Evolutionary conservation across 2,113 vertebrate genomes (phyloP).

Genomic region (Blennius ocellaris): DNA sequence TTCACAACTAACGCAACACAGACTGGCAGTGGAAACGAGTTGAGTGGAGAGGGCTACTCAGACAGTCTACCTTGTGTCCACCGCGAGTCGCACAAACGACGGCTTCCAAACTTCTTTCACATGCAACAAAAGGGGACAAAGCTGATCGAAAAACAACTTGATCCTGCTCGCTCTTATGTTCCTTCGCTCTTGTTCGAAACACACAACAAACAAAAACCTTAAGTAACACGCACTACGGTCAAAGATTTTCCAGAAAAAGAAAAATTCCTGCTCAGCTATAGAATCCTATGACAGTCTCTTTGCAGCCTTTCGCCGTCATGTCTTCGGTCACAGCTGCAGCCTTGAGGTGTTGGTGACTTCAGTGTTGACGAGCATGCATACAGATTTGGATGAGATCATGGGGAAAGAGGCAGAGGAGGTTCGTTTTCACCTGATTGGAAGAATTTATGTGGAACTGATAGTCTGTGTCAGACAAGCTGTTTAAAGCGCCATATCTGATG

Average conservation of each 20-base stretch:
- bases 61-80: background rate
- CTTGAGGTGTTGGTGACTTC: conserved; percentile 41
- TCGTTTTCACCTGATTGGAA: background rate
- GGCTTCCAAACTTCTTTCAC: background rate
- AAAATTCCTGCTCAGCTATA: conserved; percentile 58
- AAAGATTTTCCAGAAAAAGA: conserved; percentile 52
- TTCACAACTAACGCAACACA: conserved; percentile 56
- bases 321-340: conserved; percentile 41
- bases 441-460: too few relatives aligned
- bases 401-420: conserved; percentile 21
- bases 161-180: conserved; percentile 5
- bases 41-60: conserved; percentile 29
- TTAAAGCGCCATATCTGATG: too few relatives aligned
- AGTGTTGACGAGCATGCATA: background rate
- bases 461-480: too few relatives aligned
- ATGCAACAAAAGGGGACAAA: background rate
- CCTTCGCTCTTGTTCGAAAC: conserved; percentile 31
- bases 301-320: conserved; percentile 52
- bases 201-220: conserved; percentile 5
- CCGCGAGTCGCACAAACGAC: too few relatives aligned
- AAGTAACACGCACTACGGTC: conserved; percentile 20
- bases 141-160: conserved; percentile 7
- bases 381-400: conserved; percentile 16
- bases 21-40: conserved; percentile 45
- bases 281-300: conserved; percentile 58